A percentile compares a stretch with the other conserved stretches of the same genome.
These are phyloP conservation scores for Calameuta pallipes DNA, from an alignment of 2,888 invertebrate genomes.

Conservation along the genomic window DNA sequence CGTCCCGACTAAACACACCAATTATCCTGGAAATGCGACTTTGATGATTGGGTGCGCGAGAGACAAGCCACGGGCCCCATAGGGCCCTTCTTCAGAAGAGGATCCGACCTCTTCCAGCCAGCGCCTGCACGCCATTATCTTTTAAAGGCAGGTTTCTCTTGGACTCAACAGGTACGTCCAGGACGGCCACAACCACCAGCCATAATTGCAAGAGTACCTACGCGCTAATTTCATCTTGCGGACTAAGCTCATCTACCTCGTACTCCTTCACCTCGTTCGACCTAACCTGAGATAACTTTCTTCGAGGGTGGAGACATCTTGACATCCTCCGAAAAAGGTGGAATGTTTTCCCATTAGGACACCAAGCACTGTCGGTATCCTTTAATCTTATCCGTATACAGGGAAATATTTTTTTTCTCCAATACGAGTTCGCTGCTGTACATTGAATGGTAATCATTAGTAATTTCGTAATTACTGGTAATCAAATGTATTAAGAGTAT, in stretches of 20 bases:
- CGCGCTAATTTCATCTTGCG: slow-evolving; percentile 1
- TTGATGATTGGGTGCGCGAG: slow-evolving; percentile 60
- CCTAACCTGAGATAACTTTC: not conserved
- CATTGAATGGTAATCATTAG: not conserved
- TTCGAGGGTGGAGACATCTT: not conserved
- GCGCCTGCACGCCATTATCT: slow-evolving; percentile 16
- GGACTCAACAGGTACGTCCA: slow-evolving; percentile 6
- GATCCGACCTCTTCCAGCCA: slow-evolving; percentile 12
- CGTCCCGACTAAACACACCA: slow-evolving; percentile 53
- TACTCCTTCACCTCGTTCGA: not conserved
- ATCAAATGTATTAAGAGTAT: not conserved
- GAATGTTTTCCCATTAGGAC: not conserved
- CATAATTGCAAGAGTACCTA: slow-evolving; percentile 5
- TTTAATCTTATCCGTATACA: not conserved
- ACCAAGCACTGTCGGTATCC: not conserved
- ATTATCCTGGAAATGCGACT: slow-evolving; percentile 64
- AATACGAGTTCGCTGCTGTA: not conserved
- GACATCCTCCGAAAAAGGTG: not conserved
- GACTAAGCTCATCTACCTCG: not conserved
- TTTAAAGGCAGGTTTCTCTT: slow-evolving; percentile 6
- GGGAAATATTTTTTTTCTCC: not conserved
- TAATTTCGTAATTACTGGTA: not conserved
- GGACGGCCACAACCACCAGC: not conserved
- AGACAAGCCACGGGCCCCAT: slow-evolving; percentile 15
- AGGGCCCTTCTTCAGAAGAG: not conserved